Percentiles rank a stretch among this genome's conserved stretches.
Conservation (phyloP, 2,113 vertebrate genomes). For the Dermatemys mawii region DNA sequence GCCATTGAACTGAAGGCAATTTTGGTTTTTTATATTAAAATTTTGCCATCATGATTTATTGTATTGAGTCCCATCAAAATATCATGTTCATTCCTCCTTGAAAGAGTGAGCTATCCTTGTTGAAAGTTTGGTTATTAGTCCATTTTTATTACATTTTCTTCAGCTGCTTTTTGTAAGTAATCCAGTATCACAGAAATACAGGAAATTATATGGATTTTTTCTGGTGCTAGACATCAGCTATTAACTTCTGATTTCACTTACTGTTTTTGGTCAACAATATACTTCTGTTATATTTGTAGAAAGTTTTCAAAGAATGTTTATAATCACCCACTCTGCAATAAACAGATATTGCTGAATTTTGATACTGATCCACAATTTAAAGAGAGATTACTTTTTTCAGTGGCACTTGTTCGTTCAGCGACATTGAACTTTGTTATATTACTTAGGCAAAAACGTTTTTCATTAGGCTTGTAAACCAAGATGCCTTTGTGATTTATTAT, state of each 20-base stretch:
- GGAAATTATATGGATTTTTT: background rate
- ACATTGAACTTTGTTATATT: background rate
- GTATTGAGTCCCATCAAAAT: background rate
- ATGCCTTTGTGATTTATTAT: conserved; percentile 11
- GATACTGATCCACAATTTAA: background rate
- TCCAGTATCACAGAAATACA: background rate
- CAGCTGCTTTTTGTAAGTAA: background rate
- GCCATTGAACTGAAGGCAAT: conserved; percentile 36
- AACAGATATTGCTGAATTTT: conserved; percentile 12
- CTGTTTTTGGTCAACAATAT: background rate
- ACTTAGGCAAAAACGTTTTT: background rate
- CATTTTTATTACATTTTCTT: background rate
- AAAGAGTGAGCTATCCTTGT: conserved; percentile 25
- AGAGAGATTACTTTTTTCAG: background rate
- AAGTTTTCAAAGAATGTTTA: conserved; percentile 20
- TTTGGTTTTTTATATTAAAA: conserved; percentile 31
- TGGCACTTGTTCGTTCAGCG: background rate
- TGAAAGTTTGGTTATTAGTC: conserved; percentile 38
- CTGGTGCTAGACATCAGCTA: conserved; percentile 5
- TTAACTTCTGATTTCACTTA: conserved; percentile 19
- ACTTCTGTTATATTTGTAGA: background rate
- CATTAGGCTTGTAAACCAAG: conserved; percentile 18
- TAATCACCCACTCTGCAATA: background rate
- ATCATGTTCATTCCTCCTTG: background rate
- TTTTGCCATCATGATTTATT: conserved; percentile 47